Evolutionary conservation across 1,140 invertebrate species (phyloP).

Genomic region (Mesaphorura yosii): DNA sequence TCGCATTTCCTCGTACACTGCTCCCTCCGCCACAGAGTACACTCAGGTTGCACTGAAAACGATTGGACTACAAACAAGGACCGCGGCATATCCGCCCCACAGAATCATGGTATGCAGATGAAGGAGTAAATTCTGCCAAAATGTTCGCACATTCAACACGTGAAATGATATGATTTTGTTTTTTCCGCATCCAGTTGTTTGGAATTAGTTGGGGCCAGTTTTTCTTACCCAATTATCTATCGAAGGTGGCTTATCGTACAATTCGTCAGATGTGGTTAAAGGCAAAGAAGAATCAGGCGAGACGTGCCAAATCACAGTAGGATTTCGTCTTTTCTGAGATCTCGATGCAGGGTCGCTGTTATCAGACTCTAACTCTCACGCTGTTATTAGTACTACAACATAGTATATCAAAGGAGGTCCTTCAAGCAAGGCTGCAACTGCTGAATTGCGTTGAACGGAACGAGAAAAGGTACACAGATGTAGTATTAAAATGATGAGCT

Average conservation of each 20-base stretch:
- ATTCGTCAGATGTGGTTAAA: slow-evolving; percentile 32
- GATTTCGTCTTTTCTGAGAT: neutral
- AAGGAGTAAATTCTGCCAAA: neutral
- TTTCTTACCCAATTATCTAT: slow-evolving; percentile 30
- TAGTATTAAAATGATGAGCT: too few species aligned
- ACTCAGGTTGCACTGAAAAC: slow-evolving; percentile 64
- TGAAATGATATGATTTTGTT: neutral
- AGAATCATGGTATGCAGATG: slow-evolving; percentile 45
- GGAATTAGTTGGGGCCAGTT: slow-evolving; percentile 31
- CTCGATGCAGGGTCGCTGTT: too few species aligned
- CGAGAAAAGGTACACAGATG: too few species aligned
- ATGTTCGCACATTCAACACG: neutral
- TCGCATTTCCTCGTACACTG: slow-evolving; percentile 60
- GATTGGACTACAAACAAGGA: slow-evolving; percentile 57
- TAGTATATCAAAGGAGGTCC: too few species aligned
- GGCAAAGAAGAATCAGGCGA: slow-evolving; percentile 30
- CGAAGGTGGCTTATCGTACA: slow-evolving; percentile 23
- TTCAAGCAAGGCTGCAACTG: too few species aligned
- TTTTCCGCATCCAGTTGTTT: slow-evolving; percentile 23
- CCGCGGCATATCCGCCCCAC: slow-evolving; percentile 69
- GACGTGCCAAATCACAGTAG: slow-evolving; percentile 27
- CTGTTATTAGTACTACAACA: too few species aligned
- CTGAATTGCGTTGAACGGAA: too few species aligned
- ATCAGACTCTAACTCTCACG: too few species aligned
- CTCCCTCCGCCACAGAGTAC: slow-evolving; percentile 63